These are phyloP conservation scores for Melanotaenia maccullochi DNA, from an alignment of 2,797 vertebrate species.

Conservation along the genomic window DNA sequence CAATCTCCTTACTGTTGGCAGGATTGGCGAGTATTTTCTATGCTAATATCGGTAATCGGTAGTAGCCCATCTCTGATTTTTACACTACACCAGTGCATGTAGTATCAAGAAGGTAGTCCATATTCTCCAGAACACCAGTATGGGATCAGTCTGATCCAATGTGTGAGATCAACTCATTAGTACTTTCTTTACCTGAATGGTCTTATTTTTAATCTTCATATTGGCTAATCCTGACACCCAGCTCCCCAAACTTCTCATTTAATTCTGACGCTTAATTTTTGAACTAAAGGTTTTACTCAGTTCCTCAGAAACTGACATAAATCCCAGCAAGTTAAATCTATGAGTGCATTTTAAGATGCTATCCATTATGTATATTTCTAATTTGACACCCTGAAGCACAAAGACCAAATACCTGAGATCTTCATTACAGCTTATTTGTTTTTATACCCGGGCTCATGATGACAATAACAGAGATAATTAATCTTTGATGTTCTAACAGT, in stretches of 20 bases:
- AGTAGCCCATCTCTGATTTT: neutral
- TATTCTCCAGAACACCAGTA: too few species aligned
- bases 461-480: constrained; percentile 5
- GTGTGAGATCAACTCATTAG: neutral
- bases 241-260: too few species aligned
- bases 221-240: too few species aligned
- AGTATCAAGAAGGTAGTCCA: neutral
- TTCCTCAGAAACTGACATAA: neutral
- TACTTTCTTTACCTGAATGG: neutral
- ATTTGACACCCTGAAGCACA: neutral
- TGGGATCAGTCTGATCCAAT: neutral
- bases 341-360: neutral
- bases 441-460: constrained; percentile 1
- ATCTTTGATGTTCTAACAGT: neutral
- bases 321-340: neutral
- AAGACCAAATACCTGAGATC: neutral
- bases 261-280: neutral
- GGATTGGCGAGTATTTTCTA: too few species aligned
- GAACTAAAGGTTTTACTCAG: neutral
- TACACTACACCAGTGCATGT: neutral
- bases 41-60: too few species aligned
- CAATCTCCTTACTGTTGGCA: too few species aligned
- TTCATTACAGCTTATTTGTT: constrained; percentile 5
- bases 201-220: neutral
- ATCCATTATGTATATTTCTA: neutral